phyloP scores from a whole-genome alignment of 2,888 invertebrate genomes.

The Drosophila anomelani region DNA sequence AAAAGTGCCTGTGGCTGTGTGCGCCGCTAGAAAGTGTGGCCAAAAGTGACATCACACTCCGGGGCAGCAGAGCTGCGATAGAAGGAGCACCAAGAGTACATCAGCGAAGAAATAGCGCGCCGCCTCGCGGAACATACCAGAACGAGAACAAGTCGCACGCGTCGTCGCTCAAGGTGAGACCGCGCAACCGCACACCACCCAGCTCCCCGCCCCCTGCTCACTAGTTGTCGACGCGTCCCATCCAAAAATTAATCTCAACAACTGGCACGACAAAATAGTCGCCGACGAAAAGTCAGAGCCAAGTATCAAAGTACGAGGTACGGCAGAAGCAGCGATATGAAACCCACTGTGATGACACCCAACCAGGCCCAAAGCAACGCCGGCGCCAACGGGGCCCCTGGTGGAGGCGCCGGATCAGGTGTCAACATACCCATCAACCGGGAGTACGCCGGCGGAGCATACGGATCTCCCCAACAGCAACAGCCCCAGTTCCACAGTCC shows the following conservation, averaged over 20 bases:
- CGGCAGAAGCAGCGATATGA: conserved; percentile 65
- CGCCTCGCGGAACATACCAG: conserved; percentile 61
- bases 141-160: conserved; percentile 52
- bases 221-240: conserved; percentile 5
- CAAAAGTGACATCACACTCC: conserved; percentile 73
- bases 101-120: conserved; percentile 4
- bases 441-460: conserved; percentile 59
- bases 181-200: conserved; percentile 40
- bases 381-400: conserved; percentile 42
- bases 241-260: conserved; percentile 45
- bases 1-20: conserved; percentile 59
- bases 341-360: conserved; percentile 83
- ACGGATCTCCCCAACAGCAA: conserved; percentile 54
- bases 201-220: background rate
- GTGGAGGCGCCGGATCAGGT: conserved; percentile 52
- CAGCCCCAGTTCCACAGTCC: conserved; percentile 47
- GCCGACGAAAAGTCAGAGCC: conserved; percentile 35
- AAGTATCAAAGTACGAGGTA: conserved; percentile 21
- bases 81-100: conserved; percentile 19
- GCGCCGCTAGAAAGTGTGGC: conserved; percentile 46
- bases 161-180: conserved; percentile 68
- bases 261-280: conserved; percentile 39
- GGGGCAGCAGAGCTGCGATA: conserved; percentile 27
- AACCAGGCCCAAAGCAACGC: conserved; percentile 57
- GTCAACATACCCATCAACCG: conserved; percentile 79